A percentile compares a stretch with the other conserved stretches of the same genome.
These are phyloP conservation scores for Gobio gobio DNA, from an alignment of 2,113 vertebrate species.

Conservation along the genomic window DNA sequence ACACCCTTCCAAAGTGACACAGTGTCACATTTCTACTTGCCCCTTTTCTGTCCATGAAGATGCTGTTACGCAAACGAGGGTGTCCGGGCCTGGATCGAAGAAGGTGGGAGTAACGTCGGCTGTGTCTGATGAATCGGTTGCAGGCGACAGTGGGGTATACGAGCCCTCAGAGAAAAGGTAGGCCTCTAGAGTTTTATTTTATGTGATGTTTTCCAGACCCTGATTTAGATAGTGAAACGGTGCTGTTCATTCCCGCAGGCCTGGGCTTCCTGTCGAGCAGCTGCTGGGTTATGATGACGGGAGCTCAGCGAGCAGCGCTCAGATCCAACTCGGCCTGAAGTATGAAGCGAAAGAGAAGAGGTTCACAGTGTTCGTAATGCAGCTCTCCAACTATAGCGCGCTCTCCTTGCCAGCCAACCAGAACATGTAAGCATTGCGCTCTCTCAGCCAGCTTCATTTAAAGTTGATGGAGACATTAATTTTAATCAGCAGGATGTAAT, in stretches of 20 bases:
- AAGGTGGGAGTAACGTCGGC: conserved; percentile 91
- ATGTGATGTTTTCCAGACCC: not conserved
- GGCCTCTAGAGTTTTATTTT: not conserved
- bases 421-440: conserved; percentile 81
- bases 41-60: conserved; percentile 53
- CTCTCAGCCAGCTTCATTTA: conserved; percentile 33
- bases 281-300: conserved; percentile 80
- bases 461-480: conserved; percentile 23
- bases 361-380: conserved; percentile 87
- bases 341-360: conserved; percentile 89
- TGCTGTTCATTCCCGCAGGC: conserved; percentile 56
- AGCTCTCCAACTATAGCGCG: conserved; percentile 83
- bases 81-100: conserved; percentile 70
- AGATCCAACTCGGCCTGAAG: conserved; percentile 89
- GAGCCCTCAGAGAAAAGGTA: conserved; percentile 90
- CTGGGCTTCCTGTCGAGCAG: conserved; percentile 68
- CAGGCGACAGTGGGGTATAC: conserved; percentile 95
- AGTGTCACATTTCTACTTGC: conserved; percentile 33
- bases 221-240: not conserved
- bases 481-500: conserved; percentile 7
- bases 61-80: conserved; percentile 65
- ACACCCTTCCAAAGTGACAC: conserved; percentile 37
- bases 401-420: conserved; percentile 82
- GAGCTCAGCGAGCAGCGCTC: conserved; percentile 75
- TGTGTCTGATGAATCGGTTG: conserved; percentile 94